phyloP scores from a whole-genome alignment of 2,113 vertebrate species.

The Seriola aureovittata region DNA sequence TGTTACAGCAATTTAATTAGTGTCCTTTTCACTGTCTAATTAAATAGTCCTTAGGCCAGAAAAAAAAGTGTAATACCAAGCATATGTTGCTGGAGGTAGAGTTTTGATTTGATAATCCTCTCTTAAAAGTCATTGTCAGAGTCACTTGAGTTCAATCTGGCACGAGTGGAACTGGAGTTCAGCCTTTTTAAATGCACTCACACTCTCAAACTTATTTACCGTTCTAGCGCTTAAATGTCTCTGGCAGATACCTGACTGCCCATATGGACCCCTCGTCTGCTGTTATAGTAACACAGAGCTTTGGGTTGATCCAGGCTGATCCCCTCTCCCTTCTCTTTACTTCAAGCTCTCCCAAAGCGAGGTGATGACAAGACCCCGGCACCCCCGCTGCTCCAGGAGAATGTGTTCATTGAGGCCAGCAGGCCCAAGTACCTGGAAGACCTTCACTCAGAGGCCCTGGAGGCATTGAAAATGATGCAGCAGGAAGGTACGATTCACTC shows the following conservation, averaged over 20 bases:
- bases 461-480: constrained; percentile 92
- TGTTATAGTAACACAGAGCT: constrained; percentile 50
- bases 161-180: constrained; percentile 22
- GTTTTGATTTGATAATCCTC: constrained; percentile 58
- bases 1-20: constrained; percentile 12
- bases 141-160: constrained; percentile 44
- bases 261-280: constrained; percentile 49
- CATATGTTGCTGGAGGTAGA: background rate
- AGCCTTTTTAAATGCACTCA: background rate
- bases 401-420: constrained; percentile 91
- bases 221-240: constrained; percentile 34
- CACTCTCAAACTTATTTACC: constrained; percentile 39
- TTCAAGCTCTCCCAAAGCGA: constrained; percentile 78
- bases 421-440: constrained; percentile 92
- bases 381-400: constrained; percentile 86
- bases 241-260: constrained; percentile 39
- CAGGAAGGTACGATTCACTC: constrained; percentile 87
- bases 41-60: background rate
- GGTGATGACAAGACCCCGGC: constrained; percentile 80
- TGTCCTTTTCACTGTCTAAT: constrained; percentile 21
- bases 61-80: background rate
- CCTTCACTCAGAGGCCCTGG: constrained; percentile 92
- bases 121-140: constrained; percentile 31
- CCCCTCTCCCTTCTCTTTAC: constrained; percentile 25
- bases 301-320: constrained; percentile 62